Evolutionary conservation across 92 coral and sea anemone genomes (phyloP).

Genomic region (Palythoa grandiflora): DNA sequence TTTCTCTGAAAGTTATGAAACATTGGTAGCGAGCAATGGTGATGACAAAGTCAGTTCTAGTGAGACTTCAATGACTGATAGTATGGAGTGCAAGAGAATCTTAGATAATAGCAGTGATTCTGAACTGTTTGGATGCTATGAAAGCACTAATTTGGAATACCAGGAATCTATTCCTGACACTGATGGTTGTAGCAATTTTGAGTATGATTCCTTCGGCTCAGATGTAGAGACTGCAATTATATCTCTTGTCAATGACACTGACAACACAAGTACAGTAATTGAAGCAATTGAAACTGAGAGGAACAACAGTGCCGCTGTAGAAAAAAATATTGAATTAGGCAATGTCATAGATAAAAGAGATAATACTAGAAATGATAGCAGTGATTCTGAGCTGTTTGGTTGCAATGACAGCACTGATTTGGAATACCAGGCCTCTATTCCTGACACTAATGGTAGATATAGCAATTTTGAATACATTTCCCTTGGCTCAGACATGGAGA

Average conservation of each 20-base stretch:
- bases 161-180: background rate
- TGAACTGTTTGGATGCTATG: slow-evolving; percentile 26
- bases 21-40: background rate
- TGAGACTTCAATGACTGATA: background rate
- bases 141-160: background rate
- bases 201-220: background rate
- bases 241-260: background rate
- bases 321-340: background rate
- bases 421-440: background rate
- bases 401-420: background rate
- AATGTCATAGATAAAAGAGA: background rate
- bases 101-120: slow-evolving; percentile 23
- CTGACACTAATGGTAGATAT: background rate
- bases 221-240: background rate
- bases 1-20: slow-evolving; percentile 1
- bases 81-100: background rate
- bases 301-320: background rate
- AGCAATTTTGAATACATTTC: background rate
- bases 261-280: background rate
- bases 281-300: background rate
- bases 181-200: background rate
- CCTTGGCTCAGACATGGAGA: background rate
- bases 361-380: background rate
- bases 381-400: slow-evolving; percentile 30
- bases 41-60: background rate